These are phyloP conservation scores for Sycobia sp. DNA, from an alignment of 1,140 invertebrate species.

Conservation along the genomic window DNA sequence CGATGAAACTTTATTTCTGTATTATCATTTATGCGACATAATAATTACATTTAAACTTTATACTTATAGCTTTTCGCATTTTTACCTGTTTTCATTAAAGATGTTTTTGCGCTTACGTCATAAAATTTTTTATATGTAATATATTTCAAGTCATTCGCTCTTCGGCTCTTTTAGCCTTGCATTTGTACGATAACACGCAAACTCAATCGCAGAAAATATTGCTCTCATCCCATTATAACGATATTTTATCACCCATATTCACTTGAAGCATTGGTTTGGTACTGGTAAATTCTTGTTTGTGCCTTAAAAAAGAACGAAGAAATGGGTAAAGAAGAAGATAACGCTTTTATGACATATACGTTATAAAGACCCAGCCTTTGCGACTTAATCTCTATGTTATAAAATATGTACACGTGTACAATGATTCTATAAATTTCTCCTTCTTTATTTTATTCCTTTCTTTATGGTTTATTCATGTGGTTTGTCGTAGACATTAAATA, in stretches of 20 bases:
- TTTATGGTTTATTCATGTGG: neutral
- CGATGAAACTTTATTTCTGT: slow-evolving; percentile 52
- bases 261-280: slow-evolving; percentile 13
- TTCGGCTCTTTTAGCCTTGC: neutral
- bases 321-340: neutral
- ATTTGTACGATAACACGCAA: neutral
- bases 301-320: neutral
- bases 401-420: slow-evolving; percentile 45
- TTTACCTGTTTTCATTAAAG: neutral
- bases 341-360: neutral
- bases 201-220: neutral
- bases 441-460: neutral
- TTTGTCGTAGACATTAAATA: too few relatives aligned
- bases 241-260: slow-evolving; percentile 19
- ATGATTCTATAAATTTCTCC: slow-evolving; percentile 40
- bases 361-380: slow-evolving; percentile 47
- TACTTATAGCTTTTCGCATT: slow-evolving; percentile 14
- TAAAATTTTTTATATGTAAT: slow-evolving; percentile 1
- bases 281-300: neutral
- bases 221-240: neutral
- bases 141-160: neutral
- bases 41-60: slow-evolving; percentile 30
- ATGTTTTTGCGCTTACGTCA: neutral
- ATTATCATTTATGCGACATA: slow-evolving; percentile 41
- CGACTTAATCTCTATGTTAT: slow-evolving; percentile 32